A percentile compares a stretch with the other conserved stretches of the same genome.
phyloP scores from a whole-genome alignment of 2,113 vertebrate genomes.

The Pavo muticus region DNA sequence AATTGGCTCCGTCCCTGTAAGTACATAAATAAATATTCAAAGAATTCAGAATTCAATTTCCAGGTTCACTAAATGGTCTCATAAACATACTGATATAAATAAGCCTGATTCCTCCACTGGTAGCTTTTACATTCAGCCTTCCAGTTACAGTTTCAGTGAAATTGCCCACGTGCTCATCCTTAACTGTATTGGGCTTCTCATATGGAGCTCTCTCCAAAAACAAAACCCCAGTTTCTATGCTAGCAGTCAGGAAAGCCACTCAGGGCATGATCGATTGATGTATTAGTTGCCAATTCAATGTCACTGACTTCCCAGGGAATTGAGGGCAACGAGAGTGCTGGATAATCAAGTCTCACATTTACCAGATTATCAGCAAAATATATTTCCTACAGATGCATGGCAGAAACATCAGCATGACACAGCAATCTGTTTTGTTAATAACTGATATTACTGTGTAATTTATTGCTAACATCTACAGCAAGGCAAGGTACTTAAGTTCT shows the following conservation, averaged over 20 bases:
- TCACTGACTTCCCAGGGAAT: not conserved
- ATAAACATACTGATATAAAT: not conserved
- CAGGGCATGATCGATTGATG: fast-evolving
- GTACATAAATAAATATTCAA: not conserved
- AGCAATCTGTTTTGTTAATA: conserved; percentile 9
- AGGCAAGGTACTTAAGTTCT: not conserved
- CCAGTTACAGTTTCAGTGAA: not conserved
- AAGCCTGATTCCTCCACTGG: not conserved
- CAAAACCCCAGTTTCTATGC: fast-evolving
- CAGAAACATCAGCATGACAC: not conserved
- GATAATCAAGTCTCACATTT: not conserved
- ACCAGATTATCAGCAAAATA: not conserved
- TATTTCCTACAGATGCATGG: not conserved
- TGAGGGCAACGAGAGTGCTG: not conserved
- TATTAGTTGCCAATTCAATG: not conserved
- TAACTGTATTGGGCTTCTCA: not conserved
- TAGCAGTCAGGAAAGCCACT: not conserved
- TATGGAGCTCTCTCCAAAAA: not conserved
- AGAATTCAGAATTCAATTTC: not conserved
- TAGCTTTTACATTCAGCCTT: not conserved
- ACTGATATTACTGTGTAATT: not conserved
- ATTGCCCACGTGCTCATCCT: not conserved
- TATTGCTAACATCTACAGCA: not conserved
- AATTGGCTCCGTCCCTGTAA: not conserved
- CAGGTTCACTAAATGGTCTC: not conserved